These are phyloP conservation scores for Dichetophora obliterata DNA, from an alignment of 2,888 invertebrate species.

Conservation along the genomic window DNA sequence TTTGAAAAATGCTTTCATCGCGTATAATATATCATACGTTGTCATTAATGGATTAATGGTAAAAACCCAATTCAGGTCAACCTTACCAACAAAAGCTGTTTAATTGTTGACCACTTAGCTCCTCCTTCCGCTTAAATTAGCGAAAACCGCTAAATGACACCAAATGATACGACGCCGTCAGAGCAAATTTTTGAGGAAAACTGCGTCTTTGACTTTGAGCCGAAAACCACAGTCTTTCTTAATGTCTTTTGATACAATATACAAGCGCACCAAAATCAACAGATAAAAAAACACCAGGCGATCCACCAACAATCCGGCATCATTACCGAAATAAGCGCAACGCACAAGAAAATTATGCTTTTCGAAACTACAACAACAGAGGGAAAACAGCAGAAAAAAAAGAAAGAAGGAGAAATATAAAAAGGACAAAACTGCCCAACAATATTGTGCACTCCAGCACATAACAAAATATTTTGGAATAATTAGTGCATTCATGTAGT, in stretches of 20 bases:
- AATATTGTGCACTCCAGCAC: neutral
- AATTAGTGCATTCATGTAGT: constrained; percentile 25
- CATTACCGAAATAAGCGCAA: constrained; percentile 31
- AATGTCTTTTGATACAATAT: constrained; percentile 19
- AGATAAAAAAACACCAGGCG: neutral
- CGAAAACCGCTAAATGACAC: neutral
- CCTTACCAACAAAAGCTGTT: neutral
- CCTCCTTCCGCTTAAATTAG: neutral
- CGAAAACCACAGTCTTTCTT: constrained; percentile 10
- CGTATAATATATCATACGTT: too few species aligned
- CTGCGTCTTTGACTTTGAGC: neutral
- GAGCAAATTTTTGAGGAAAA: neutral
- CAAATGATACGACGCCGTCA: constrained; percentile 2
- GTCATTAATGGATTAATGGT: too few species aligned
- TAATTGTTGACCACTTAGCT: constrained; percentile 8
- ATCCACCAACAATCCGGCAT: neutral
- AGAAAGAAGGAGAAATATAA: neutral
- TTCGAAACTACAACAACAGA: constrained; percentile 16
- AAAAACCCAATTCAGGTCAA: constrained; percentile 4
- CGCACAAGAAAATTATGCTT: constrained; percentile 19
- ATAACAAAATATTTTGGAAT: constrained; percentile 31
- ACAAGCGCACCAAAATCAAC: neutral
- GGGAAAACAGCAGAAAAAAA: neutral
- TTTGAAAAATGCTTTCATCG: too few species aligned
- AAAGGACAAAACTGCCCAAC: neutral